phyloP scores from a whole-genome alignment of 2,113 vertebrate species.

The Sula dactylatra region DNA sequence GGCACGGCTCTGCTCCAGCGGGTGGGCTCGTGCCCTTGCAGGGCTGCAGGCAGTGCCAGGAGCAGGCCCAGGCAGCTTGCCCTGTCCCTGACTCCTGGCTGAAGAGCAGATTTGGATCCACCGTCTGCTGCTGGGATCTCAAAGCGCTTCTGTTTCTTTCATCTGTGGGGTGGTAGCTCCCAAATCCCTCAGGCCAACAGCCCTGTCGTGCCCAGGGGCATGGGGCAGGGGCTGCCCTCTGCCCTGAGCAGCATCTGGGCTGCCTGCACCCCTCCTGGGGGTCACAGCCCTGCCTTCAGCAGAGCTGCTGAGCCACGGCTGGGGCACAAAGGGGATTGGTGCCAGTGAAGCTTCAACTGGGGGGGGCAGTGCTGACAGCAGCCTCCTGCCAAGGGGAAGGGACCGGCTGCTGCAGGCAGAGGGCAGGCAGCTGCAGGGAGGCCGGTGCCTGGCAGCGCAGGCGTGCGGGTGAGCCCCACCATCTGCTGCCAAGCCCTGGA shows the following conservation, averaged over 20 bases:
- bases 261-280: neutral
- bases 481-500: neutral
- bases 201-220: neutral
- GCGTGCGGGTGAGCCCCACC: neutral
- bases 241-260: neutral
- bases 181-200: neutral
- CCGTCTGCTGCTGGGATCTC: neutral
- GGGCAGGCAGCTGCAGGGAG: neutral
- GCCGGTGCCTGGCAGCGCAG: neutral
- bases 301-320: rapidly evolving
- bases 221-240: neutral
- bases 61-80: neutral
- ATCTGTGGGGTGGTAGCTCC: neutral
- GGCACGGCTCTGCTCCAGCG: neutral
- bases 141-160: neutral
- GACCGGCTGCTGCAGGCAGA: neutral
- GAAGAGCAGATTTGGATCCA: neutral
- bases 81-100: neutral
- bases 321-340: rapidly evolving
- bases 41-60: neutral
- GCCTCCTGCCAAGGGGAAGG: neutral
- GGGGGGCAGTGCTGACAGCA: rapidly evolving
- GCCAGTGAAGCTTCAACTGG: neutral
- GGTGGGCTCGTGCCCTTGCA: neutral
- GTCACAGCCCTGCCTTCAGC: neutral